A percentile compares a stretch with the other conserved stretches of the same genome.
Evolutionary conservation across 2,797 vertebrate species (phyloP).

Genomic region (Harpagifer antarcticus): DNA sequence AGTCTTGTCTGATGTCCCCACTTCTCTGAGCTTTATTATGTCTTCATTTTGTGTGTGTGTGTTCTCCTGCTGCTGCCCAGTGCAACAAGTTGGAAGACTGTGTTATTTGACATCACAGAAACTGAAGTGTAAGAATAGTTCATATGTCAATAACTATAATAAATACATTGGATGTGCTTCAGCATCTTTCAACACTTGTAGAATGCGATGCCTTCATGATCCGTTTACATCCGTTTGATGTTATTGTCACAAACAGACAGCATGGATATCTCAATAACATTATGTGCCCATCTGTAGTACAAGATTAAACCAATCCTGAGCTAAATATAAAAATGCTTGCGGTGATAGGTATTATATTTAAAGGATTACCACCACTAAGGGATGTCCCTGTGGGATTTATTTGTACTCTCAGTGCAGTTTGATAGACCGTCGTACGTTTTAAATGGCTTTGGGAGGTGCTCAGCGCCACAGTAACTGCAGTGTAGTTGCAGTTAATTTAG

Average conservation of each 20-base stretch:
- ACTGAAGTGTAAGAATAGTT: conserved; percentile 62
- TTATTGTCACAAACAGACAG: conserved; percentile 7
- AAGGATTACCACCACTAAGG: conserved; percentile 51
- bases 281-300: not conserved
- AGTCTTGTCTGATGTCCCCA: conserved; percentile 67
- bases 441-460: conserved; percentile 18
- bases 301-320: conserved; percentile 6
- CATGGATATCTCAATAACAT: not conserved
- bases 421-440: conserved; percentile 26
- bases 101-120: conserved; percentile 45
- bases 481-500: conserved; percentile 15
- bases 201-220: not conserved
- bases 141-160: conserved; percentile 7
- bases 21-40: conserved; percentile 70
- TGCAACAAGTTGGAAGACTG: conserved; percentile 51
- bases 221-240: not conserved
- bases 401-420: conserved; percentile 27
- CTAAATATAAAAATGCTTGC: conserved; percentile 51
- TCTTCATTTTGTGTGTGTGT: conserved; percentile 60
- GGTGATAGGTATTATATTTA: conserved; percentile 50
- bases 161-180: conserved; percentile 2
- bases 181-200: conserved; percentile 7
- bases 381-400: conserved; percentile 34
- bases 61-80: conserved; percentile 47
- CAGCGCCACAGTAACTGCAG: conserved; percentile 25